A percentile compares a stretch with the other conserved stretches of the same genome.
Conservation (phyloP, 2,113 vertebrate genomes). For the Leptodactylus fuscus region DNA sequence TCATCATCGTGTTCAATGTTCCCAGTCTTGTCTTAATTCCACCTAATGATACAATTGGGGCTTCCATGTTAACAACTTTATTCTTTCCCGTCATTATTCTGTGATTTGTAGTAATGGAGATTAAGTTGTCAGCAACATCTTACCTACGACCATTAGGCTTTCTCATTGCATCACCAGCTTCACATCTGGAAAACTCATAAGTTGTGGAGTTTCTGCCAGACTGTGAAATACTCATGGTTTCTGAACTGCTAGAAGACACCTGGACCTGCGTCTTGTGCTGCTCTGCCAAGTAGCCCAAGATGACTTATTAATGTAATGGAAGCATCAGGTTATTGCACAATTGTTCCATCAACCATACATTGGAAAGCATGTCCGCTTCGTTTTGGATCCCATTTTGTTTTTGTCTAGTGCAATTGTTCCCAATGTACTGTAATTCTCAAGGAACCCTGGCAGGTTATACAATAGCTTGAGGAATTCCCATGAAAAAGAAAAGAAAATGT, state of each 20-base stretch:
- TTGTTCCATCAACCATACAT: not conserved
- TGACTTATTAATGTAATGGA: not conserved
- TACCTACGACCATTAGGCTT: not conserved
- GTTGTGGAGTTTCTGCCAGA: not conserved
- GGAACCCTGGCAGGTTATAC: no score
- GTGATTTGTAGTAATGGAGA: not conserved
- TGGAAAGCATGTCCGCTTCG: not conserved
- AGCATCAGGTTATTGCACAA: not conserved
- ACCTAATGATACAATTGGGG: slow-evolving; percentile 2
- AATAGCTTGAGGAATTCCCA: no score
- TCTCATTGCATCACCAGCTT: not conserved
- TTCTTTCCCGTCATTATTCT: not conserved
- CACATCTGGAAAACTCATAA: slow-evolving; percentile 12
- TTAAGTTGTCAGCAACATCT: not conserved
- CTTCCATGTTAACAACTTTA: not conserved
- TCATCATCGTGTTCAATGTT: not conserved
- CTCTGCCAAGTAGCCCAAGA: not conserved
- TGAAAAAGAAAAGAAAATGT: no score
- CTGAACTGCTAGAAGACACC: not conserved
- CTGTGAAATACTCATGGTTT: not conserved
- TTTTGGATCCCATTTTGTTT: not conserved
- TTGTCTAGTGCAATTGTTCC: not conserved
- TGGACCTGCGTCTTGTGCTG: not conserved
- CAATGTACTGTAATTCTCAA: no score
- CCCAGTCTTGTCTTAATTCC: not conserved